Percentiles rank a stretch among this genome's conserved stretches.
Evolutionary conservation across 2,113 vertebrate species (phyloP).

Genomic region (Ornithorhynchus anatinus): DNA sequence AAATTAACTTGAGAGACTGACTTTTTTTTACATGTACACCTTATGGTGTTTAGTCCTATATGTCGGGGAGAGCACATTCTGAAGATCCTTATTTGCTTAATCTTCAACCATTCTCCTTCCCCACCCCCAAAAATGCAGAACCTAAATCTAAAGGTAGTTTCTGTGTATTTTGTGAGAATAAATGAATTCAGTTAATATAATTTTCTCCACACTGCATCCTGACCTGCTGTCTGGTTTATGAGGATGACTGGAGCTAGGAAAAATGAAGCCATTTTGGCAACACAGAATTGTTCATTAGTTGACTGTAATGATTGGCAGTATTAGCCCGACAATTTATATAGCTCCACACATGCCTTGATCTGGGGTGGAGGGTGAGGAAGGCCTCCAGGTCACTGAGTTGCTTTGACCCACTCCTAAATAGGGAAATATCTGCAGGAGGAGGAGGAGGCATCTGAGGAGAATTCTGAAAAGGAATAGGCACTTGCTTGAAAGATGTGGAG

Average conservation of each 20-base stretch:
- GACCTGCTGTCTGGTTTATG: slow-evolving; percentile 8
- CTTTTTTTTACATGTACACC: neutral
- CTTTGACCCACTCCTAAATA: neutral
- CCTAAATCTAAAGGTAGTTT: slow-evolving; percentile 19
- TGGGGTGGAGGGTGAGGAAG: neutral
- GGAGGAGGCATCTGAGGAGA: too few species aligned
- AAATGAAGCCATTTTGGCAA: slow-evolving; percentile 30
- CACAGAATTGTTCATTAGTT: neutral
- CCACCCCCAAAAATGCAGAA: fast-evolving
- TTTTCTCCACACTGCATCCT: slow-evolving; percentile 8
- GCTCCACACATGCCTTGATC: neutral
- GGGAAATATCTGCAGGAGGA: too few species aligned
- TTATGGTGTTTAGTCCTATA: neutral
- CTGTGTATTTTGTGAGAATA: slow-evolving; percentile 44
- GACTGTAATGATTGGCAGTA: neutral
- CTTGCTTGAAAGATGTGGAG: too few species aligned
- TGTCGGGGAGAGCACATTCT: neutral
- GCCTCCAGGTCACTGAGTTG: neutral
- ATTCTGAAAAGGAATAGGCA: too few species aligned
- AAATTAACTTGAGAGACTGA: neutral
- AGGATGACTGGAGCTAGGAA: neutral
- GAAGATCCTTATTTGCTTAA: neutral
- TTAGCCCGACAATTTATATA: neutral
- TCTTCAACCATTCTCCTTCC: too few species aligned
- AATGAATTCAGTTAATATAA: slow-evolving; percentile 17